Conservation (phyloP, 2,888 invertebrate genomes). For the Doris montereyensis region DNA sequence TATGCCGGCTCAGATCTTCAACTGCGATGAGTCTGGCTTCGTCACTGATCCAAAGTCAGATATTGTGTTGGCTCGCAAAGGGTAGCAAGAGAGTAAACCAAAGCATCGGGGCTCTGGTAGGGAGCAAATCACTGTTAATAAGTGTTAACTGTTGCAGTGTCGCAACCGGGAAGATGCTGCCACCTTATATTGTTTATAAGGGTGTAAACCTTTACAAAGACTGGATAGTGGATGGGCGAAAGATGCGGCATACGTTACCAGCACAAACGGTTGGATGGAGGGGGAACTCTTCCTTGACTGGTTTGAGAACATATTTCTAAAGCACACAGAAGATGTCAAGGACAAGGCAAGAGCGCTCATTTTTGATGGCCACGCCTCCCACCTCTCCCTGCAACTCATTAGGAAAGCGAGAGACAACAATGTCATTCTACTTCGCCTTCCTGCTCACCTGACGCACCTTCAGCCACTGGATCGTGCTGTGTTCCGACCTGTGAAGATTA, state of each 20-base stretch:
- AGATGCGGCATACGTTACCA: background rate
- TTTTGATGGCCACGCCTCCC: constrained; percentile 53
- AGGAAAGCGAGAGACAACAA: constrained; percentile 7
- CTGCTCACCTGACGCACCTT: constrained; percentile 29
- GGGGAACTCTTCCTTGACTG: constrained; percentile 36
- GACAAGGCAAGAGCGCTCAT: constrained; percentile 61
- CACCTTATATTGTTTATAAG: background rate
- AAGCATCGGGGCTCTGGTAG: constrained; percentile 27
- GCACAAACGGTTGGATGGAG: background rate
- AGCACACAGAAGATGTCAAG: background rate
- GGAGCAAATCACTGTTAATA: constrained; percentile 38
- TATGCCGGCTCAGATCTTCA: constrained; percentile 39
- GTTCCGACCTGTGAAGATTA: constrained; percentile 16
- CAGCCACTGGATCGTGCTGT: constrained; percentile 31
- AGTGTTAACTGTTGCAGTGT: constrained; percentile 21
- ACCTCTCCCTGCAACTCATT: background rate
- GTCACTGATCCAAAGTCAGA: constrained; percentile 35
- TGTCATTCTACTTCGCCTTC: constrained; percentile 8
- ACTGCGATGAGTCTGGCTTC: constrained; percentile 41
- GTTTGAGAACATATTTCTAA: constrained; percentile 29
- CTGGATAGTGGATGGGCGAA: background rate
- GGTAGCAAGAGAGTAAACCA: constrained; percentile 29
- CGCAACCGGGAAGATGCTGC: background rate
- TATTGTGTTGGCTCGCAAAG: constrained; percentile 30
- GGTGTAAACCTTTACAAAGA: background rate